These are phyloP conservation scores for Hippocampus zosterae DNA, from an alignment of 2,113 vertebrate genomes.

Conservation along the genomic window DNA sequence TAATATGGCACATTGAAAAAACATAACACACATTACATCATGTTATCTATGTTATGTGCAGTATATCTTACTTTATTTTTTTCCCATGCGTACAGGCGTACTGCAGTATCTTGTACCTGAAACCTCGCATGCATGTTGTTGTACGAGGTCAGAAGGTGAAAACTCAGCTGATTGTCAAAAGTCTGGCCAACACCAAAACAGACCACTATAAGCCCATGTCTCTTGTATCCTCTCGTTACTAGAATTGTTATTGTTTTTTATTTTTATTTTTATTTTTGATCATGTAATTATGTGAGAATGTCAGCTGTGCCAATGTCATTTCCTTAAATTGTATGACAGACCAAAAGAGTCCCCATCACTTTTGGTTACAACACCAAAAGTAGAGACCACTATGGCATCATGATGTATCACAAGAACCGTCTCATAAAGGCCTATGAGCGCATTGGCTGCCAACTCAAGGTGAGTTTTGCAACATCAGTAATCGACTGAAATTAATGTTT, in stretches of 20 bases:
- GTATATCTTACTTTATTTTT: neutral
- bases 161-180: conserved; percentile 90
- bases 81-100: conserved; percentile 76
- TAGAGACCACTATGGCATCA: conserved; percentile 94
- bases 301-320: neutral
- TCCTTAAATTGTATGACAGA: conserved; percentile 49
- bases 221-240: conserved; percentile 79
- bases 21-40: neutral
- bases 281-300: neutral
- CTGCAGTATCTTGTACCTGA: conserved; percentile 93
- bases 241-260: neutral
- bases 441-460: conserved; percentile 88
- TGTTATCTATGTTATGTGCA: neutral
- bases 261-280: neutral
- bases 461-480: conserved; percentile 47
- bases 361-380: conserved; percentile 96
- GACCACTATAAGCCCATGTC: conserved; percentile 86
- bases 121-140: conserved; percentile 92
- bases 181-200: conserved; percentile 77
- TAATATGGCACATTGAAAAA: neutral
- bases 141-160: conserved; percentile 88
- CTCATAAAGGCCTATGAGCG: conserved; percentile 95
- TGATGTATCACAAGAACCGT: conserved; percentile 97
- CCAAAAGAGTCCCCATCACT: conserved; percentile 79
- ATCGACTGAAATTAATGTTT: neutral